A percentile compares a stretch with the other conserved stretches of the same genome.
These are phyloP conservation scores for Xenopus laevis DNA, from an alignment of 2,113 vertebrate genomes.

Conservation along the genomic window DNA sequence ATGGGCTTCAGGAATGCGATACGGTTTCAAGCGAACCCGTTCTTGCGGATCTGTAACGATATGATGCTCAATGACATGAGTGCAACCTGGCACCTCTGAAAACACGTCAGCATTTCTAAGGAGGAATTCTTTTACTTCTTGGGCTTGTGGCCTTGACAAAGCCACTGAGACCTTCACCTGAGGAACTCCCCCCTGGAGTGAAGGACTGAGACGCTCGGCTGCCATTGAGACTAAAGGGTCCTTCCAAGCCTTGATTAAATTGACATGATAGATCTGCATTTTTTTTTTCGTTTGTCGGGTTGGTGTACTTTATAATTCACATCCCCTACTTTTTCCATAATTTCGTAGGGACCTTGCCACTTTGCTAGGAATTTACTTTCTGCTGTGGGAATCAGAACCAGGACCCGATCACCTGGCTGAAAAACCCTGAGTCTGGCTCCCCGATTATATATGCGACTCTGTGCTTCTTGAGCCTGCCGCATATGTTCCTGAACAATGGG, in stretches of 20 bases:
- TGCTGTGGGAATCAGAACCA: no score
- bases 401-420: no score
- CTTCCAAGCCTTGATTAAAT: not conserved
- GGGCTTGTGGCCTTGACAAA: not conserved
- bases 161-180: not conserved
- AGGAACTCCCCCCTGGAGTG: not conserved
- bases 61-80: not conserved
- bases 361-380: not conserved
- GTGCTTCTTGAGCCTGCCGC: not conserved
- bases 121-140: not conserved
- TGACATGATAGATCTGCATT: not conserved
- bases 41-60: not conserved
- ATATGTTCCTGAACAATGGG: not conserved
- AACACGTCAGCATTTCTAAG: no score
- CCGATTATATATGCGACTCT: not conserved
- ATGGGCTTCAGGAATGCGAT: slow-evolving; percentile 4
- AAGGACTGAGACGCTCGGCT: not conserved
- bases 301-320: not conserved
- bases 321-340: not conserved
- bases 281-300: not conserved
- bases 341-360: not conserved
- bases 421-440: not conserved
- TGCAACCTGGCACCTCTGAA: not conserved
- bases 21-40: not conserved
- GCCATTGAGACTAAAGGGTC: not conserved